phyloP scores from a whole-genome alignment of 2,888 invertebrate genomes.

The Nebria brevicollis region DNA sequence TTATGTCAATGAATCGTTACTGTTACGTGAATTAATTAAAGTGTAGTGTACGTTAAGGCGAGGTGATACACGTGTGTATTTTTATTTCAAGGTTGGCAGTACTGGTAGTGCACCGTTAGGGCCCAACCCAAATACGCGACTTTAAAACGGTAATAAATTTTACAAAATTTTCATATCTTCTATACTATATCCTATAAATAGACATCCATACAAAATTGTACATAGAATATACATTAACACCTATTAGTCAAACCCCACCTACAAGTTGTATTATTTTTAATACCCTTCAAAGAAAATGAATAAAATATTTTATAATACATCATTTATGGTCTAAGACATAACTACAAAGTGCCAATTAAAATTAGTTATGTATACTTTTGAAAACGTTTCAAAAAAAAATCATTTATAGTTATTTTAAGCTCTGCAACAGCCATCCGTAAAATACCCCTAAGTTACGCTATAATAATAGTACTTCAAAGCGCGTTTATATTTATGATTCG shows the following conservation, averaged over 20 bases:
- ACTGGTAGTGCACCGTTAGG: constrained; percentile 32
- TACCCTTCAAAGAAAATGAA: background rate
- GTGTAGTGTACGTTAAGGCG: background rate
- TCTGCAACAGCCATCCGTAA: no score
- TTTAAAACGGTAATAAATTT: background rate
- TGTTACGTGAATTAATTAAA: no score
- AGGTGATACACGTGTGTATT: constrained; percentile 36
- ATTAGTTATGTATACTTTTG: no score
- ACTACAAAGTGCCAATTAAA: background rate
- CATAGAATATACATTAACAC: constrained; percentile 7
- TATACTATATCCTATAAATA: background rate
- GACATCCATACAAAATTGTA: background rate
- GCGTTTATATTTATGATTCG: no score
- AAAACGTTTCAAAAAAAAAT: no score
- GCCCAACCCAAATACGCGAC: constrained; percentile 17
- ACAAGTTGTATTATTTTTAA: background rate
- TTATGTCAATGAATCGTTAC: no score
- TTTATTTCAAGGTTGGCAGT: constrained; percentile 9
- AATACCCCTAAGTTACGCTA: no score
- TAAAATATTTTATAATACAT: background rate
- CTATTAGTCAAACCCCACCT: background rate
- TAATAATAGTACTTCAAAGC: no score
- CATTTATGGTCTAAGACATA: background rate
- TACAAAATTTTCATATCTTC: background rate
- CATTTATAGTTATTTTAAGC: no score